These are phyloP conservation scores for Listronotus oregonensis DNA, from an alignment of 1,140 invertebrate species.

Conservation along the genomic window DNA sequence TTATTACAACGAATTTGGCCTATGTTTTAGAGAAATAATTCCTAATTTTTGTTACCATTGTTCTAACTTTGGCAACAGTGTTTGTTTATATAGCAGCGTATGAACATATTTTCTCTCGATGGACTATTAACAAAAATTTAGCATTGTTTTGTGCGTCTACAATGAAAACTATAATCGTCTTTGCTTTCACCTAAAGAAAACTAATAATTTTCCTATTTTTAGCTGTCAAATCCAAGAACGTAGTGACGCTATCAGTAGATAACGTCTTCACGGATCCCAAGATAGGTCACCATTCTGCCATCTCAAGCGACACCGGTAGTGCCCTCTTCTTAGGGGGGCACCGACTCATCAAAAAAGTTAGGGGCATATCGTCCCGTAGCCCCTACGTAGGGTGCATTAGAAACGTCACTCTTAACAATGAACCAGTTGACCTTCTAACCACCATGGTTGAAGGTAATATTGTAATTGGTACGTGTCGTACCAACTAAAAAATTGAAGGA, in stretches of 20 bases:
- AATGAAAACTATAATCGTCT: too few species aligned
- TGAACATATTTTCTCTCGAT: too few species aligned
- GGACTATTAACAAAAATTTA: too few species aligned
- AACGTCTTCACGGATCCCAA: slow-evolving; percentile 68
- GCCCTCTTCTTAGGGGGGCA: slow-evolving; percentile 91
- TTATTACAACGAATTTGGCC: too few species aligned
- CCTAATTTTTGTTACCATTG: too few species aligned
- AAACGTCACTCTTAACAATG: slow-evolving; percentile 70
- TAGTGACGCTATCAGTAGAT: slow-evolving; percentile 81
- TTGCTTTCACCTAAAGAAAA: too few species aligned
- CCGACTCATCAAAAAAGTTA: slow-evolving; percentile 63
- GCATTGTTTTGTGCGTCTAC: too few species aligned
- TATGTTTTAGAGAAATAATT: too few species aligned
- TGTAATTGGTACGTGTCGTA: slow-evolving; percentile 72
- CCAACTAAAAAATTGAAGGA: slow-evolving; percentile 60
- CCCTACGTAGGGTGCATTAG: slow-evolving; percentile 85
- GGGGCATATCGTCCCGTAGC: slow-evolving; percentile 63
- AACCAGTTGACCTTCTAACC: slow-evolving; percentile 63
- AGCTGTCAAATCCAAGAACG: slow-evolving; percentile 85
- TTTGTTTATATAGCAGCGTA: too few species aligned
- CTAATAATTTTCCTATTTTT: slow-evolving; percentile 50
- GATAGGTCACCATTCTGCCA: slow-evolving; percentile 67
- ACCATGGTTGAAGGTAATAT: slow-evolving; percentile 69
- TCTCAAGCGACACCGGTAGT: slow-evolving; percentile 78
- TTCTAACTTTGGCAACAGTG: too few species aligned